phyloP scores from a whole-genome alignment of 30 jellyfish, hydroid and myxozoan genomes.

The Turritopsis dohrnii region DNA sequence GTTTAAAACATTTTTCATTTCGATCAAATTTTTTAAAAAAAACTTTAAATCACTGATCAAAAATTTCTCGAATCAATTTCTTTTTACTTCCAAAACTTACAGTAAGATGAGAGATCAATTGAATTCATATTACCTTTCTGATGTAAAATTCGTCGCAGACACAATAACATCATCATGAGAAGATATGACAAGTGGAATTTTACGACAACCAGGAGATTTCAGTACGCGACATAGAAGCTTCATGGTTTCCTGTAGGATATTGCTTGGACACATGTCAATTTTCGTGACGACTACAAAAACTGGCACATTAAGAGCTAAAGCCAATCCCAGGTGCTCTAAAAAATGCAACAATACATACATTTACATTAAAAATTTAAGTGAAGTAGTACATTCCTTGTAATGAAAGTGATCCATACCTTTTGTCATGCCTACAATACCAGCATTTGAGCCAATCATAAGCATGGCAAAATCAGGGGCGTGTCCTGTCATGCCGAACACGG shows the following conservation, averaged over 20 bases:
- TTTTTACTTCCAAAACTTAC: too few relatives aligned
- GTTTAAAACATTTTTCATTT: too few relatives aligned
- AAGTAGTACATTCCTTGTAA: too few relatives aligned
- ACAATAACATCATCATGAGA: slow-evolving; percentile 76
- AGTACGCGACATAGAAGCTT: slow-evolving; percentile 68
- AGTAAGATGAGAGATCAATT: too few relatives aligned
- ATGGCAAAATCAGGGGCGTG: slow-evolving; percentile 93
- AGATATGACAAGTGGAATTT: slow-evolving; percentile 79
- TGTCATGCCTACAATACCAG: slow-evolving; percentile 99
- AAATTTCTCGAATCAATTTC: too few relatives aligned
- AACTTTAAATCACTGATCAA: too few relatives aligned
- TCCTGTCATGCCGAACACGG: slow-evolving; percentile 98
- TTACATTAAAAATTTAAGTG: too few relatives aligned
- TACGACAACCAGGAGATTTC: slow-evolving; percentile 97
- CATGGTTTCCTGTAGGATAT: slow-evolving; percentile 95
- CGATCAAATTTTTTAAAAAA: too few relatives aligned
- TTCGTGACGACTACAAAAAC: slow-evolving; percentile 92
- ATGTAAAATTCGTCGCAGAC: slow-evolving; percentile 86
- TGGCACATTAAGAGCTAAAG: slow-evolving; percentile 88
- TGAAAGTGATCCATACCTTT: slow-evolving; percentile 51
- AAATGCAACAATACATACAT: background rate
- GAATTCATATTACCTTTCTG: slow-evolving; percentile 70
- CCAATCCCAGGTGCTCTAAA: slow-evolving; percentile 95
- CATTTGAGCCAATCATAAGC: slow-evolving; percentile 95
- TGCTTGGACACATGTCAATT: slow-evolving; percentile 97